Evolutionary conservation across 2,113 vertebrate species (phyloP), one percentile per base, ranked within the genome.

Genomic region (Danionella cerebrum): DNA sequence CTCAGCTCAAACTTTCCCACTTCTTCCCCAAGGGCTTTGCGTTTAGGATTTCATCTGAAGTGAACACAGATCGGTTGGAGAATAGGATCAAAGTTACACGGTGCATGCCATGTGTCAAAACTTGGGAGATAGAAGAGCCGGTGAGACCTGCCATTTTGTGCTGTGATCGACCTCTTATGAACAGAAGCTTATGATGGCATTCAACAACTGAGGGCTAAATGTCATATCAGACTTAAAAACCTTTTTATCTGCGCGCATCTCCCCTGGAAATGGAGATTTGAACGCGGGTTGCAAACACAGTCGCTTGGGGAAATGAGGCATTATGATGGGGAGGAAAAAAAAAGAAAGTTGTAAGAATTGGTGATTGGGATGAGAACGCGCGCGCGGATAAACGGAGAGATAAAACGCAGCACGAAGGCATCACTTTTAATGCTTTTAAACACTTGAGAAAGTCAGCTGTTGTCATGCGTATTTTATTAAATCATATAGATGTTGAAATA

Each of bases 121-220:
- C 89, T 92, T 91, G 85, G 77, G 83, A 86, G 86, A 84, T 88
- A 84, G 89, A 75, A 84, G 84, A 87, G 89, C 89, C 86, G 86
- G 81, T 67, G 89, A 88, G 91, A 91, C 90, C 91, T 94, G 93
- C 93, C 94, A 95, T 95, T 91, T 96, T 94, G 93, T 92, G 89
- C 86, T 83, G 83, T 83, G 87, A 84, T 86, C 87, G 87, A 90
- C 90, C 91, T 89, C 86, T 84, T 79, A 83, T 84, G 86, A 85
- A 88, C 80, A 87, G 82, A 83, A 88, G 79, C 87, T 81, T 81
- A 67, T 84, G 84, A 77, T 86, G 84, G 84, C 85, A 86, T 88
- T 84, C 86, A 78, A 78, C 84, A 76, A 80, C 80, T 80, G 74
- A 79, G 80, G 82, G 77, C 76, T 80, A 81, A 84, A 84, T 86